Conservation (phyloP, 2,888 invertebrate genomes). For the Pasiphila rectangulata region DNA sequence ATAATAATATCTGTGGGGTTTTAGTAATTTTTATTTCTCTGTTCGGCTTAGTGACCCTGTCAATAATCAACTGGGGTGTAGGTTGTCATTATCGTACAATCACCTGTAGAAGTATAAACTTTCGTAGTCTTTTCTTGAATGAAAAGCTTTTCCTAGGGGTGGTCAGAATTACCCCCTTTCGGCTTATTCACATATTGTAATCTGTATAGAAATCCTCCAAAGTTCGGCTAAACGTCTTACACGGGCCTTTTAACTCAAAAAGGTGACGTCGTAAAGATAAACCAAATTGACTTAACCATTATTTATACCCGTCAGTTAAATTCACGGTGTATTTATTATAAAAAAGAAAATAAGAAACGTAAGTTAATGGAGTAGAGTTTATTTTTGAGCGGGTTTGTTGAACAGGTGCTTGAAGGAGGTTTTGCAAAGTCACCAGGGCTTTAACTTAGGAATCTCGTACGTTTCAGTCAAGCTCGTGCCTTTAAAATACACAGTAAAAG, state of each 20-base stretch:
- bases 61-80: too few species aligned
- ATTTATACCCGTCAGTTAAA: constrained; percentile 29
- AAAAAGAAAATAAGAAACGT: constrained; percentile 19
- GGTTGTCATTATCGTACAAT: too few species aligned
- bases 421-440: not conserved
- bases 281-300: constrained; percentile 32
- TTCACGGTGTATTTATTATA: constrained; percentile 27
- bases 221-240: constrained; percentile 19
- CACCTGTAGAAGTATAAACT: too few species aligned
- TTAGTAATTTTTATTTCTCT: too few species aligned
- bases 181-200: too few species aligned
- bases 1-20: too few species aligned
- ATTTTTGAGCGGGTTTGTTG: constrained; percentile 3
- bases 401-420: constrained; percentile 21
- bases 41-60: too few species aligned
- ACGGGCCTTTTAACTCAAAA: constrained; percentile 24
- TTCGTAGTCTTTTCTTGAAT: too few species aligned
- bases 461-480: not conserved
- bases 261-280: constrained; percentile 29
- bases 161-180: too few species aligned
- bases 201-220: constrained; percentile 4
- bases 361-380: not conserved
- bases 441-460: not conserved
- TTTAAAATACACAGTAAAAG: not conserved
- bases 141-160: too few species aligned